These are phyloP conservation scores for Microtus oregoni DNA, from an alignment of 2,113 vertebrate genomes.

Conservation along the genomic window DNA sequence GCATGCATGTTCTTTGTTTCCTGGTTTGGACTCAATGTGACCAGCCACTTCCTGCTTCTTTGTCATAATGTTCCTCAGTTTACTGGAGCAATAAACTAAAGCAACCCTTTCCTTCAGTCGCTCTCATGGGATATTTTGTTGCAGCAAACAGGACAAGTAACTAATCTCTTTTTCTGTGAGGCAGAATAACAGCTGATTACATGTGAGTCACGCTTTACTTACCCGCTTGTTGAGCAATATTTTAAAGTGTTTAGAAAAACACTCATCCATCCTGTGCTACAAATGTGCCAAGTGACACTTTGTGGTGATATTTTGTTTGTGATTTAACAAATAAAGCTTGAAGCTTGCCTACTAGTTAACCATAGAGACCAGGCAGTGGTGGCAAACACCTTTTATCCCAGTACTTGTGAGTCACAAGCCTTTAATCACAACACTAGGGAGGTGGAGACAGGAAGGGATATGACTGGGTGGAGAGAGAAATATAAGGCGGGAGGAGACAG, in stretches of 20 bases:
- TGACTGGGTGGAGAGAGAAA: too few relatives aligned
- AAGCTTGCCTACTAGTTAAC: too few relatives aligned
- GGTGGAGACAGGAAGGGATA: too few relatives aligned
- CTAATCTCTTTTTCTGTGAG: not conserved
- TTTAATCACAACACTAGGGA: too few relatives aligned
- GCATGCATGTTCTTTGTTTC: not conserved
- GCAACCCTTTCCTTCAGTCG: too few relatives aligned
- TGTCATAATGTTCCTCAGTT: not conserved
- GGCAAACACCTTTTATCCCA: too few relatives aligned
- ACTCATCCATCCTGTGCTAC: not conserved
- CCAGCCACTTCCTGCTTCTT: not conserved
- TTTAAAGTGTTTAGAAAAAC: conserved; percentile 35
- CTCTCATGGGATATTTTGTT: not conserved
- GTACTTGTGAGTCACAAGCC: too few relatives aligned
- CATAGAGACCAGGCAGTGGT: too few relatives aligned
- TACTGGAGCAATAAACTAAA: too few relatives aligned
- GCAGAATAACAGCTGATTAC: not conserved
- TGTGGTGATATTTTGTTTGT: too few relatives aligned
- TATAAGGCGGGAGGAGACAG: too few relatives aligned
- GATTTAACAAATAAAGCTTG: too few relatives aligned
- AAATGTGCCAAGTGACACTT: not conserved
- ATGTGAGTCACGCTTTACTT: not conserved
- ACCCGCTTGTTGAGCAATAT: not conserved
- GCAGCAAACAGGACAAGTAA: not conserved
- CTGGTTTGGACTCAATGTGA: not conserved